Conservation (phyloP, 2,113 vertebrate species). For the Aplodontia rufa region DNA sequence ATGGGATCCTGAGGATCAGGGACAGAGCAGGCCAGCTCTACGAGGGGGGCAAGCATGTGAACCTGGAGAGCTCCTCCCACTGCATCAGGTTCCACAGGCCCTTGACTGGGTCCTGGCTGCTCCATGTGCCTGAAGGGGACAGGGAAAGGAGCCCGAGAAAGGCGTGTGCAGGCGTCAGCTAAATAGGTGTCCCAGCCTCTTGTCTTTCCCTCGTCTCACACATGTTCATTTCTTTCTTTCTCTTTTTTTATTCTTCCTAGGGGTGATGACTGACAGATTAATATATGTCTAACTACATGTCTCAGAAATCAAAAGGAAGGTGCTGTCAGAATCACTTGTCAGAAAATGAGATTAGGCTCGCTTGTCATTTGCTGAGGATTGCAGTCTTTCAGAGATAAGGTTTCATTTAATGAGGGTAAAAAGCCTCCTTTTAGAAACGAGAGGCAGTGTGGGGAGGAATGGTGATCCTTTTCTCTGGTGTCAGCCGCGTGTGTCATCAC, state of each 20-base stretch:
- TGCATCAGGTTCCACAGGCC: background rate
- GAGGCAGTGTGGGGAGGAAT: slow-evolving; percentile 64
- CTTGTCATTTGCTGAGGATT: slow-evolving; percentile 94
- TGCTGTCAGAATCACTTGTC: slow-evolving; percentile 96
- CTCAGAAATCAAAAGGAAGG: slow-evolving; percentile 96
- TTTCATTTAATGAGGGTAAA: slow-evolving; percentile 94
- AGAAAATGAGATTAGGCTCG: slow-evolving; percentile 94
- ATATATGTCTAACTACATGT: slow-evolving; percentile 97
- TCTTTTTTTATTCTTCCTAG: slow-evolving; percentile 83
- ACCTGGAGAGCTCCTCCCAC: too few relatives aligned
- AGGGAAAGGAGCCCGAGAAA: background rate
- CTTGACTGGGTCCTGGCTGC: background rate
- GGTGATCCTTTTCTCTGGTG: slow-evolving; percentile 82
- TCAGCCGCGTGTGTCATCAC: slow-evolving; percentile 87
- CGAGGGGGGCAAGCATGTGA: background rate
- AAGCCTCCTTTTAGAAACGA: slow-evolving; percentile 86
- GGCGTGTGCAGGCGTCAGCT: background rate
- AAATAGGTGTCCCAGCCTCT: slow-evolving; percentile 78
- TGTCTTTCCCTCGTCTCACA: slow-evolving; percentile 84
- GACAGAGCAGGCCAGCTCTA: background rate
- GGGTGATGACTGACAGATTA: slow-evolving; percentile 97
- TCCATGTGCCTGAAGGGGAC: background rate
- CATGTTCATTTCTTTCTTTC: slow-evolving; percentile 76
- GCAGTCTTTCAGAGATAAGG: slow-evolving; percentile 94
- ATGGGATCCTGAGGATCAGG: background rate